These are phyloP conservation scores for Acestrorhynchus altus DNA, from an alignment of 2,797 vertebrate species.

Conservation along the genomic window DNA sequence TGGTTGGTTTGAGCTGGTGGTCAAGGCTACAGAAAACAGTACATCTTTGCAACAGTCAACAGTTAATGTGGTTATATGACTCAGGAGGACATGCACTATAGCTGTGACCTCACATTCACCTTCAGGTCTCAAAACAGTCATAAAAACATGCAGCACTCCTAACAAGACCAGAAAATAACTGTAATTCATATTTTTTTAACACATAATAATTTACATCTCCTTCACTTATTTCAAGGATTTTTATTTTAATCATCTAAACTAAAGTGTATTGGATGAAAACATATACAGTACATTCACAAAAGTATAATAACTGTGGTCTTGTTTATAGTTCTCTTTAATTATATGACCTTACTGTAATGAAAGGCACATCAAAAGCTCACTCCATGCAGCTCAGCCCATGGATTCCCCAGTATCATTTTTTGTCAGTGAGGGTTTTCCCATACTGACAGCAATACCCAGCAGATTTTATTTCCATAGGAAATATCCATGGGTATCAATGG, in stretches of 20 bases:
- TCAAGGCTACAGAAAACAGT: constrained; percentile 29
- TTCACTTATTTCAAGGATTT: no score
- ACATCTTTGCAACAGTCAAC: constrained; percentile 45
- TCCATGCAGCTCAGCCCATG: not conserved
- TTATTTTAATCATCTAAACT: no score
- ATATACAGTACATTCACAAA: not conserved
- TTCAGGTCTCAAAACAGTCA: constrained; percentile 15
- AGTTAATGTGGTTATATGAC: constrained; percentile 38
- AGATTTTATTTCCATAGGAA: constrained; percentile 3
- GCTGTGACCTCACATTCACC: constrained; percentile 33
- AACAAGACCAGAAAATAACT: not conserved
- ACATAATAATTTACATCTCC: no score
- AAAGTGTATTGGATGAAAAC: not conserved
- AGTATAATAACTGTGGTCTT: not conserved
- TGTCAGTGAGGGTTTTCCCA: constrained; percentile 5
- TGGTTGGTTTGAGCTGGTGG: constrained; percentile 41
- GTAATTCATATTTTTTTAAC: not conserved
- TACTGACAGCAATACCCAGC: constrained; percentile 9
- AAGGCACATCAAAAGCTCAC: not conserved
- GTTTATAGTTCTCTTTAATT: not conserved
- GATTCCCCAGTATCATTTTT: not conserved
- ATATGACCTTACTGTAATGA: not conserved
- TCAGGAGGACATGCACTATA: constrained; percentile 32
- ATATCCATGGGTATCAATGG: constrained; percentile 37
- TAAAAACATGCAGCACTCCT: not conserved